A percentile compares a stretch with the other conserved stretches of the same genome.
Conservation (phyloP, 2,888 invertebrate genomes). For the Escarpia spicata region DNA sequence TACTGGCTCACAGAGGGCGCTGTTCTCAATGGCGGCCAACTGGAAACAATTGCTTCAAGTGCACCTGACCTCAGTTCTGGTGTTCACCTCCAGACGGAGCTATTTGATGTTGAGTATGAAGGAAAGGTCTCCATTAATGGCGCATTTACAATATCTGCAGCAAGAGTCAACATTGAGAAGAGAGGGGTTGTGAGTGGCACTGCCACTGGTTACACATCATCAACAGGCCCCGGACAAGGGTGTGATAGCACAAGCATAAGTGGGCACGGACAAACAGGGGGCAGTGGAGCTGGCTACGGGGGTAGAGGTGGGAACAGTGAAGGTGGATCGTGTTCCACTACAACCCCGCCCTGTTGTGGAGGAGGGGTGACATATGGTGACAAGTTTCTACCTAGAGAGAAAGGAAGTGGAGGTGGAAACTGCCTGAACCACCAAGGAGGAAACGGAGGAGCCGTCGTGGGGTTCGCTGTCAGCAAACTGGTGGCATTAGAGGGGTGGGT, state of each 20-base stretch:
- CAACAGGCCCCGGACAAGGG: background rate
- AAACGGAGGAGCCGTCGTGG: conserved; percentile 42
- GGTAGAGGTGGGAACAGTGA: background rate
- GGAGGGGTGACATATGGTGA: conserved; percentile 28
- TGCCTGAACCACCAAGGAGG: conserved; percentile 39
- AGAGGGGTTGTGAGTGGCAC: background rate
- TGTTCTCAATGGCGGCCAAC: background rate
- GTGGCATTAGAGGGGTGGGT: conserved; percentile 33
- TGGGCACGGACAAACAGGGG: background rate
- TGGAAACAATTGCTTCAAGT: background rate
- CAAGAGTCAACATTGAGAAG: background rate
- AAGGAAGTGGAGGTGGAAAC: conserved; percentile 52
- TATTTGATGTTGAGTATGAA: background rate
- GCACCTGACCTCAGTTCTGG: background rate
- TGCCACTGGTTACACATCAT: background rate
- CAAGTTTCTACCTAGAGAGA: conserved; percentile 39
- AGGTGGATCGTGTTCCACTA: no score
- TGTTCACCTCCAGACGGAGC: background rate
- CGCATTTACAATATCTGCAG: background rate
- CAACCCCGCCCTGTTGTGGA: background rate
- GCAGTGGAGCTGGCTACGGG: background rate
- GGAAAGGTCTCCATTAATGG: background rate
- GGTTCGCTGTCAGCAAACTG: conserved; percentile 38
- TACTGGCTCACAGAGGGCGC: background rate
- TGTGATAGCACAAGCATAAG: no score